These are phyloP conservation scores for Euclidia mi DNA, from an alignment of 2,888 invertebrate species.

Conservation along the genomic window DNA sequence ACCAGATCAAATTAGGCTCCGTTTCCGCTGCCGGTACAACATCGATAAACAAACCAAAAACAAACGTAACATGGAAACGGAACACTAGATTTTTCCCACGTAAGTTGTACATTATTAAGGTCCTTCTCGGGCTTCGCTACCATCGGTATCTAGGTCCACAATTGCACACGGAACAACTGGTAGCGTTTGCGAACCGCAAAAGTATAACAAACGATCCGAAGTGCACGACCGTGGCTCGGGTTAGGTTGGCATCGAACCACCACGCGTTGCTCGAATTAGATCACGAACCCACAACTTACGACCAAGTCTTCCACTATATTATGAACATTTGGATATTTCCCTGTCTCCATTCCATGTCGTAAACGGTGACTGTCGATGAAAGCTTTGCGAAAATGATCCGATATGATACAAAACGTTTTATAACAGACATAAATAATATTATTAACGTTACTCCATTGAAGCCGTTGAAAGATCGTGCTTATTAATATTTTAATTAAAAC, in stretches of 20 bases:
- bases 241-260: constrained; percentile 41
- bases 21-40: background rate
- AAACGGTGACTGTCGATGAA: constrained; percentile 14
- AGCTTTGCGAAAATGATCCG: background rate
- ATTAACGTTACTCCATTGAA: too few species aligned
- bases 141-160: constrained; percentile 71
- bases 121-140: constrained; percentile 49
- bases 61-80: constrained; percentile 25
- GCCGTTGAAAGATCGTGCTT: too few species aligned
- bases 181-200: constrained; percentile 78
- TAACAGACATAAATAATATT: too few species aligned
- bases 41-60: constrained; percentile 6
- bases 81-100: constrained; percentile 63
- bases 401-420: too few species aligned
- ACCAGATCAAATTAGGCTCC: too few species aligned
- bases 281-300: constrained; percentile 55
- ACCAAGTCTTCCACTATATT: constrained; percentile 22
- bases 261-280: constrained; percentile 39
- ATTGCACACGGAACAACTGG: constrained; percentile 77
- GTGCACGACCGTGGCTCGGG: constrained; percentile 52
- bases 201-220: constrained; percentile 70
- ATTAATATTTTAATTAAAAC: too few species aligned
- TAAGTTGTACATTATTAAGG: constrained; percentile 63
- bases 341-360: constrained; percentile 16
- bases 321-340: constrained; percentile 38